phyloP scores from a whole-genome alignment of 2,113 vertebrate genomes.

The Tinamus guttatus region DNA sequence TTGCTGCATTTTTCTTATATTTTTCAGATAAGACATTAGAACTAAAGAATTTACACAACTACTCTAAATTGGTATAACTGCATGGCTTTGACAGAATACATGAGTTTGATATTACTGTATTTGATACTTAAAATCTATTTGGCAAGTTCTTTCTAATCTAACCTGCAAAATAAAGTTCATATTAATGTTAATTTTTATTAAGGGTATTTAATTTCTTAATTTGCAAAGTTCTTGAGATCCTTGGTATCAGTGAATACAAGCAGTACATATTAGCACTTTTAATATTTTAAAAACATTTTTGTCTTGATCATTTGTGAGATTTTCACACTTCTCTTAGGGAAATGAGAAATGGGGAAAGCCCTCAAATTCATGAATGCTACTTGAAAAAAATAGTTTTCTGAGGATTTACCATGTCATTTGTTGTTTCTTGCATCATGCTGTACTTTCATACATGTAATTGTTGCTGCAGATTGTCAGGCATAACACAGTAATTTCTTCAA shows the following conservation, averaged over 20 bases:
- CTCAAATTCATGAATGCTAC: neutral
- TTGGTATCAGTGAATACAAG: no score
- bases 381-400: neutral
- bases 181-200: neutral
- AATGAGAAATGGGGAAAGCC: no score
- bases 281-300: neutral
- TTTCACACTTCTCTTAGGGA: neutral
- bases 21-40: neutral
- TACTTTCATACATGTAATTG: neutral
- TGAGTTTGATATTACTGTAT: neutral
- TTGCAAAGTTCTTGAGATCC: neutral
- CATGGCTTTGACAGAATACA: neutral
- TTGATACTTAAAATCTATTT: neutral
- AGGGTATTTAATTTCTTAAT: neutral
- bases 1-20: neutral
- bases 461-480: neutral
- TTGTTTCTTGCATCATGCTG: neutral
- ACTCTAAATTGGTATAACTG: neutral
- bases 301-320: neutral
- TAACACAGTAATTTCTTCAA: neutral
- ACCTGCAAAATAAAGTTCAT: neutral
- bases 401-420: neutral
- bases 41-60: neutral
- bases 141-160: neutral
- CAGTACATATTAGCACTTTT: no score